Evolutionary conservation across 2,797 vertebrate species (phyloP).

Genomic region (Knipowitschia caucasica): DNA sequence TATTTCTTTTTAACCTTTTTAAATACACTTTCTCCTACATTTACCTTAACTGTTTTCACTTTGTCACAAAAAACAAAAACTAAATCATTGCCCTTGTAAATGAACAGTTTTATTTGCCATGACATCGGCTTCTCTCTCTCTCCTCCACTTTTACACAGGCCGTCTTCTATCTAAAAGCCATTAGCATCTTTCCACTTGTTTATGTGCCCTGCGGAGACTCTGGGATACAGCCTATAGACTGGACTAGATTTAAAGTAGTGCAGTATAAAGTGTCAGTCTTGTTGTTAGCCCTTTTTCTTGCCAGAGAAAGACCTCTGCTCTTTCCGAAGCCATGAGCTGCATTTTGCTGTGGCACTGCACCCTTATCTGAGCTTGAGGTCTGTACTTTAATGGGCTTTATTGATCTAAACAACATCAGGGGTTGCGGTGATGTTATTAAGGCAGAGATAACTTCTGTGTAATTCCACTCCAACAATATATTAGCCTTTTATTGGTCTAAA

Average conservation of each 20-base stretch:
- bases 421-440: constrained; percentile 80
- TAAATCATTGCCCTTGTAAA: background rate
- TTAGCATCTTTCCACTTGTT: constrained; percentile 44
- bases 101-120: constrained; percentile 26
- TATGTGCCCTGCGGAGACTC: constrained; percentile 29
- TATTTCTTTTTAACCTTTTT: no score
- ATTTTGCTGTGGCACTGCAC: constrained; percentile 57
- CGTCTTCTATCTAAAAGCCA: constrained; percentile 33
- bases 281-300: constrained; percentile 53
- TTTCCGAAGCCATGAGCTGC: constrained; percentile 53
- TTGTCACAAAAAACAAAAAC: no score
- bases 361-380: constrained; percentile 74
- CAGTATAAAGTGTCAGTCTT: constrained; percentile 41
- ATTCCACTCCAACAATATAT: constrained; percentile 83
- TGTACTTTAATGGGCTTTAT: constrained; percentile 82
- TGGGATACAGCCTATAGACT: constrained; percentile 25
- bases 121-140: constrained; percentile 13
- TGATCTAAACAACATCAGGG: constrained; percentile 84
- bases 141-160: constrained; percentile 15
- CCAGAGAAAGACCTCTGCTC: constrained; percentile 54
- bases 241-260: constrained; percentile 40
- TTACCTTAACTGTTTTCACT: background rate
- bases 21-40: no score
- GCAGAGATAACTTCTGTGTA: constrained; percentile 80
- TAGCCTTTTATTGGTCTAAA: constrained; percentile 83